A percentile compares a stretch with the other conserved stretches of the same genome.
phyloP scores from a whole-genome alignment of 2,888 invertebrate genomes.

The Thera britannica region DNA sequence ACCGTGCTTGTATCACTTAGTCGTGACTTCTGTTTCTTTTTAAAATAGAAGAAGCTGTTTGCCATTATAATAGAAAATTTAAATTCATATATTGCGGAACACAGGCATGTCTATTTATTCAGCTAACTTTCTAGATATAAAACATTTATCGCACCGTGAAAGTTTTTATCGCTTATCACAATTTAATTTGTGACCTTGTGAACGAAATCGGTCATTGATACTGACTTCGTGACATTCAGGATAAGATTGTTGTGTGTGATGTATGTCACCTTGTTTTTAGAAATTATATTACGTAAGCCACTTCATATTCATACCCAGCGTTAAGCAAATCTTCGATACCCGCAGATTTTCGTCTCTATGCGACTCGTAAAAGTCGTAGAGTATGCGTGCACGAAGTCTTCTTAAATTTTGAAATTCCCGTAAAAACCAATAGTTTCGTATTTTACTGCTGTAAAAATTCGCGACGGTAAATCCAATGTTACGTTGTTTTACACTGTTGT shows the following conservation, averaged over 20 bases:
- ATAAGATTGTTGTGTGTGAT: constrained; percentile 37
- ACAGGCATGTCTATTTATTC: neutral
- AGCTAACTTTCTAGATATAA: neutral
- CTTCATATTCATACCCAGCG: too few species aligned
- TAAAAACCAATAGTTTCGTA: neutral
- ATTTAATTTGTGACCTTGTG: constrained; percentile 37
- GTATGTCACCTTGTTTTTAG: constrained; percentile 22
- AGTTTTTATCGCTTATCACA: constrained; percentile 30
- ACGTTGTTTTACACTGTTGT: too few species aligned
- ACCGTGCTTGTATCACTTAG: too few species aligned
- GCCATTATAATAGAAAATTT: neutral
- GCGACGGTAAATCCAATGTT: too few species aligned
- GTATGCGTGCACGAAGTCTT: too few species aligned
- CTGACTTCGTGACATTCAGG: constrained; percentile 37
- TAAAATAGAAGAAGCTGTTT: neutral
- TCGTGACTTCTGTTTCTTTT: neutral
- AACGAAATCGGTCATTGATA: constrained; percentile 41
- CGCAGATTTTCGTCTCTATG: too few species aligned
- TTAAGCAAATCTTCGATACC: too few species aligned
- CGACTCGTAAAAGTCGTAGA: too few species aligned
- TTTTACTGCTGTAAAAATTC: neutral
- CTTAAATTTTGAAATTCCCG: neutral
- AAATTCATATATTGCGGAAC: neutral
- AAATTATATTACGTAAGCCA: neutral
- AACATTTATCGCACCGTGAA: constrained; percentile 23